Conservation (phyloP, 2,888 invertebrate species). For the Tetranychus piercei region DNA sequence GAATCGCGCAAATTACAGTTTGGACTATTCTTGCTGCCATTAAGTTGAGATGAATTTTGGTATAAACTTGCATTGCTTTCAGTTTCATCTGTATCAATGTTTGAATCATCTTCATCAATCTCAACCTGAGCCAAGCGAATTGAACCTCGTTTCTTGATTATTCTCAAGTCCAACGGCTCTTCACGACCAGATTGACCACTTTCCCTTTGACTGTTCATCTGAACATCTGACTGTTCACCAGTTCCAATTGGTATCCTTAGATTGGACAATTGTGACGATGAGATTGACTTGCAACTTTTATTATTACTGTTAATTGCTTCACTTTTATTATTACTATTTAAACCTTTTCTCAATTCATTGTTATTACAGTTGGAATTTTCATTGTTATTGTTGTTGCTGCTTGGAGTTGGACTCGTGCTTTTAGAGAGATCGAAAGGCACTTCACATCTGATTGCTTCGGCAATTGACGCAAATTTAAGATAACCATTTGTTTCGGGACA, state of each 20-base stretch:
- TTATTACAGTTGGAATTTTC: not conserved
- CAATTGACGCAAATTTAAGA: constrained; percentile 3
- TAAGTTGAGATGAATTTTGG: not conserved
- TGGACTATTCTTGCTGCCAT: not conserved
- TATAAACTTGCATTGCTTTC: not conserved
- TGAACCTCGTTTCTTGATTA: not conserved
- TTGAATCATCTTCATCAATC: not conserved
- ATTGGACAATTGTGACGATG: not conserved
- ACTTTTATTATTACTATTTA: not conserved
- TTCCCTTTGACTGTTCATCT: not conserved
- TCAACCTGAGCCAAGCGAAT: not conserved
- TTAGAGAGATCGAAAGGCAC: constrained; percentile 50
- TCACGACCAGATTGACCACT: constrained; percentile 9
- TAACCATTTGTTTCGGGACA: constrained; percentile 23
- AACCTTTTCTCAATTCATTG: not conserved
- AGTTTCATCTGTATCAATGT: not conserved
- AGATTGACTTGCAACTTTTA: not conserved
- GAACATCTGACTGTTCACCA: not conserved
- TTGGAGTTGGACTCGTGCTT: constrained; percentile 24
- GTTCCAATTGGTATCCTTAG: not conserved
- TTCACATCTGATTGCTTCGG: constrained; percentile 32
- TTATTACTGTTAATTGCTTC: not conserved
- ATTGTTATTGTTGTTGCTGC: constrained; percentile 23
- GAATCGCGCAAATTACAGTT: not conserved
- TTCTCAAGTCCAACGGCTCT: constrained; percentile 16